Conservation (phyloP, 2,888 invertebrate genomes). For the Agrotis puta region DNA sequence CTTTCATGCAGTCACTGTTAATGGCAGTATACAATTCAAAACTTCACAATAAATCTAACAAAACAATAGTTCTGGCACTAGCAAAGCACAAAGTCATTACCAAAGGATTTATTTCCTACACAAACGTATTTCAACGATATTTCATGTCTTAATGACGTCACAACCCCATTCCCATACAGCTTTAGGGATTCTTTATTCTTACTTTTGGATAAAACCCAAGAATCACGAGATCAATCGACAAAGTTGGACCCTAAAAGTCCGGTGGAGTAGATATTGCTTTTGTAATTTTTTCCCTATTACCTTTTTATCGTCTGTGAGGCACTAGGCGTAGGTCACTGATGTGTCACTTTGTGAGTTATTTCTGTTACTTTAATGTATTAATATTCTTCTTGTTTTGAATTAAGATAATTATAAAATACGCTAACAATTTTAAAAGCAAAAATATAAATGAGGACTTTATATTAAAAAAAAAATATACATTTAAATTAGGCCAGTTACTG, state of each 20-base stretch:
- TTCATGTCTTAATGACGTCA: slow-evolving; percentile 49
- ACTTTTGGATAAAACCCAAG: slow-evolving; percentile 67
- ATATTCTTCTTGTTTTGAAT: not conserved
- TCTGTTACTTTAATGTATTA: not conserved
- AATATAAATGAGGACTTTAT: no score
- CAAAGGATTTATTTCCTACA: slow-evolving; percentile 52
- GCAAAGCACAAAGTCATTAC: slow-evolving; percentile 48
- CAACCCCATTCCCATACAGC: slow-evolving; percentile 34
- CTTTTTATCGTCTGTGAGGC: slow-evolving; percentile 37
- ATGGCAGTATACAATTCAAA: slow-evolving; percentile 30
- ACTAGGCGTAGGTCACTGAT: no score
- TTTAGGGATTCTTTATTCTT: slow-evolving; percentile 52
- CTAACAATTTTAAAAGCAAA: no score
- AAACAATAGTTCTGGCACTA: slow-evolving; percentile 49
- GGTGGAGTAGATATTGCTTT: slow-evolving; percentile 58
- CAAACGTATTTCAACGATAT: slow-evolving; percentile 43
- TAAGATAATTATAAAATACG: not conserved
- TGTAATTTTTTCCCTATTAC: slow-evolving; percentile 52
- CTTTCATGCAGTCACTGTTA: slow-evolving; percentile 10
- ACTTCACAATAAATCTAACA: slow-evolving; percentile 50
- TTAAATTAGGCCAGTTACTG: no score
- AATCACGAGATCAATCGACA: slow-evolving; percentile 62
- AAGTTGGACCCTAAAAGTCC: slow-evolving; percentile 72
- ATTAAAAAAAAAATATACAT: no score
- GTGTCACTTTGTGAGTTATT: slow-evolving; percentile 19